Percentiles rank a stretch among this genome's conserved stretches.
phyloP scores from a whole-genome alignment of 2,797 vertebrate genomes.

The Natrix natrix region DNA sequence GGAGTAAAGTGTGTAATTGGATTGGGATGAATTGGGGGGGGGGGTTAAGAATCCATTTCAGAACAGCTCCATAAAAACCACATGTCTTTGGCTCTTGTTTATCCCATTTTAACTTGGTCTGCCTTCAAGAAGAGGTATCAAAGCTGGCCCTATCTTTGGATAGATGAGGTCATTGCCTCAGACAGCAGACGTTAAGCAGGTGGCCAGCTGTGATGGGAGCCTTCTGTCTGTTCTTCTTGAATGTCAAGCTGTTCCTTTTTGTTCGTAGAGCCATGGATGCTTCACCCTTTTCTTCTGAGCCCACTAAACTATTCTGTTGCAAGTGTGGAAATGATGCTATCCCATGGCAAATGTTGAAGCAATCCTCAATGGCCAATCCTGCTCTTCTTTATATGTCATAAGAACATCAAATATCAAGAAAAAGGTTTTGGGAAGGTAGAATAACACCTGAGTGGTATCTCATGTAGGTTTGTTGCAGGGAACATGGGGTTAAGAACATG shows the following conservation, averaged over 20 bases:
- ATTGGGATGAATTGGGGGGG: neutral
- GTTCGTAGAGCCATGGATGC: neutral
- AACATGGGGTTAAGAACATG: neutral
- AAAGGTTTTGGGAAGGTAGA: neutral
- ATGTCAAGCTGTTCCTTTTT: neutral
- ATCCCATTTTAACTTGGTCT: neutral
- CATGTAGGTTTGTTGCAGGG: neutral
- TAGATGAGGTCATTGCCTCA: neutral
- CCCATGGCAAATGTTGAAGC: neutral
- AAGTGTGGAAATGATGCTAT: neutral
- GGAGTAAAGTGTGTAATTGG: neutral
- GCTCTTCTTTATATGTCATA: neutral
- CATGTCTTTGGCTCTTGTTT: neutral
- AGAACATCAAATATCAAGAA: neutral
- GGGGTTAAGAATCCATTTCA: neutral
- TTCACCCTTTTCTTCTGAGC: neutral
- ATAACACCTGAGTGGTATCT: neutral
- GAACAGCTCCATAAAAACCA: neutral
- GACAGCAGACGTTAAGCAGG: neutral
- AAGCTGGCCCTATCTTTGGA: neutral
- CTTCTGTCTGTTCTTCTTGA: neutral
- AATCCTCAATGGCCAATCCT: neutral
- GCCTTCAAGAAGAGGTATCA: neutral
- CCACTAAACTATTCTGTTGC: neutral
- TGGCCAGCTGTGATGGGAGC: neutral